A percentile compares a stretch with the other conserved stretches of the same genome.
phyloP scores from a whole-genome alignment of 2,888 invertebrate genomes.

The Aphidoletes aphidimyza region DNA sequence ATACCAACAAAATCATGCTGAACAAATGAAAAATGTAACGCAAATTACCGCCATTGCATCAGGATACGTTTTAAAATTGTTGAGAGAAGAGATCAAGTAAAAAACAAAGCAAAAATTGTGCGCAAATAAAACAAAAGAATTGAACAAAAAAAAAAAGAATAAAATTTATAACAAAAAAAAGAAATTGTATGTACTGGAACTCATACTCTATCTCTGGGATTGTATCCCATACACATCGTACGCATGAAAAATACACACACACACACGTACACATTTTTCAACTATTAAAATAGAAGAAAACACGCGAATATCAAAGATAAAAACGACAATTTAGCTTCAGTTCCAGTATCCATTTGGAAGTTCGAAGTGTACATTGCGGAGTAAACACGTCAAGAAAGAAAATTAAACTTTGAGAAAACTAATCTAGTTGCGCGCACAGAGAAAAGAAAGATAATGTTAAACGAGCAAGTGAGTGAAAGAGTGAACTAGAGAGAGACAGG shows the following conservation, averaged over 20 bases:
- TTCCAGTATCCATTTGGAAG: neutral
- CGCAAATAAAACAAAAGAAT: too few species aligned
- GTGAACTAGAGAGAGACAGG: neutral
- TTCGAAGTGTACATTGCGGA: conserved; percentile 10
- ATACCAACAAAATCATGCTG: neutral
- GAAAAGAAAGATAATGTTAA: neutral
- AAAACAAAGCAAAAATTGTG: neutral
- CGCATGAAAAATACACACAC: too few species aligned
- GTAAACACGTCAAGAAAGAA: conserved; percentile 19
- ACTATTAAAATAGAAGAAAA: too few species aligned
- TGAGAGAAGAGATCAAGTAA: neutral
- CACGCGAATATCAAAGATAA: neutral
- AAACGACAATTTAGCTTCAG: neutral
- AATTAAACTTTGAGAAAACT: conserved; percentile 36
- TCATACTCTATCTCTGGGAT: too few species aligned
- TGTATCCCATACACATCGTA: too few species aligned
- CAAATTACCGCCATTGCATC: neutral
- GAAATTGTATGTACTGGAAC: too few species aligned
- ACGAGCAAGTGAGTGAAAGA: neutral
- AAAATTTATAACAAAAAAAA: too few species aligned
- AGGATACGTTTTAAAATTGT: neutral
- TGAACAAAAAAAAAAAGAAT: too few species aligned
- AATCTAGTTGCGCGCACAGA: neutral
- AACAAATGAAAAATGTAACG: neutral
- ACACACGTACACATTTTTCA: too few species aligned